Evolutionary conservation across 2,888 invertebrate species (phyloP).

Genomic region (Hypena proboscidalis): DNA sequence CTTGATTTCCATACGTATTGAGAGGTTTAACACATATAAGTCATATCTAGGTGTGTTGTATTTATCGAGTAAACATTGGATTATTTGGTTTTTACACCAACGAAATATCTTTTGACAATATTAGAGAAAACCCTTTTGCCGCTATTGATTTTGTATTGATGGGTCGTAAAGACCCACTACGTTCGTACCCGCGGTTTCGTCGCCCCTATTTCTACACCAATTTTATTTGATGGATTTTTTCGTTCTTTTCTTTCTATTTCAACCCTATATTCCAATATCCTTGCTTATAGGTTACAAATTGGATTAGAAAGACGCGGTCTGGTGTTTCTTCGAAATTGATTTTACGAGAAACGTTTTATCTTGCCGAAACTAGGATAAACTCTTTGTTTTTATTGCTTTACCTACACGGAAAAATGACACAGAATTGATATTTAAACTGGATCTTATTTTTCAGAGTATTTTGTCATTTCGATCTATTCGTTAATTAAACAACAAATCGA

Average conservation of each 20-base stretch:
- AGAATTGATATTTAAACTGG: neutral
- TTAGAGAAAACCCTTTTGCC: constrained; percentile 26
- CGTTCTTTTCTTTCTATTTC: constrained; percentile 50
- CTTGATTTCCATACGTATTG: no score
- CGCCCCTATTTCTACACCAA: constrained; percentile 49
- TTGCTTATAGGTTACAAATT: constrained; percentile 65
- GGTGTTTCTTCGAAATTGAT: constrained; percentile 57
- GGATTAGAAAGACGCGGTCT: constrained; percentile 61
- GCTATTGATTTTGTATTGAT: constrained; percentile 12
- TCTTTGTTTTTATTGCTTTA: constrained; percentile 9
- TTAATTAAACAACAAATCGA: neutral
- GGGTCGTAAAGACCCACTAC: constrained; percentile 10
- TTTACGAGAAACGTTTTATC: constrained; percentile 48
- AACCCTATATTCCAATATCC: constrained; percentile 59
- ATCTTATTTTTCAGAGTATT: neutral
- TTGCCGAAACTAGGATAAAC: constrained; percentile 19
- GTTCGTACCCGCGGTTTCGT: constrained; percentile 36
- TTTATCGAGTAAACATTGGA: no score
- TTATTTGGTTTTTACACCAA: no score
- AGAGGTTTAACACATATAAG: no score
- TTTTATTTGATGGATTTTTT: constrained; percentile 58
- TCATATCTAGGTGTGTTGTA: no score
- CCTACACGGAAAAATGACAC: neutral
- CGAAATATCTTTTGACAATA: constrained; percentile 14
- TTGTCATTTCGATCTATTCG: neutral